Conservation (phyloP, 2,113 vertebrate genomes). For the Haliaeetus leucogaster region DNA sequence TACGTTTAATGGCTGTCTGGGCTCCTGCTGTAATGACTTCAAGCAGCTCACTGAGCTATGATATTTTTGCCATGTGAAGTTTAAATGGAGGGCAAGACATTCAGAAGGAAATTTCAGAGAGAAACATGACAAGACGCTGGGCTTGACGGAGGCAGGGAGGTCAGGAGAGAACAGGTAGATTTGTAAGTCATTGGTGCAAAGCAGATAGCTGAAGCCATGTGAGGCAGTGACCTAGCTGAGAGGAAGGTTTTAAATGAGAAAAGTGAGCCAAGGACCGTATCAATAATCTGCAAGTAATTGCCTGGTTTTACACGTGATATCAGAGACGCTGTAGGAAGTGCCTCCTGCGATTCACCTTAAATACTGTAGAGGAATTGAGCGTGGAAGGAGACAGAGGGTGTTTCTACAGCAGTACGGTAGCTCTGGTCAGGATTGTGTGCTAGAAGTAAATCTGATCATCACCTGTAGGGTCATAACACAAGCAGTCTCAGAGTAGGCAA, state of each 20-base stretch:
- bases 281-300: slow-evolving; percentile 49
- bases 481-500: background rate
- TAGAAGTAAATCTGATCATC: background rate
- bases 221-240: background rate
- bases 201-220: slow-evolving; percentile 33
- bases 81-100: slow-evolving; percentile 47
- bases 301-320: background rate
- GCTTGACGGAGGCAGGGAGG: background rate
- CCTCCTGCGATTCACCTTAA: slow-evolving; percentile 6
- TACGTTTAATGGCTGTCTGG: slow-evolving; percentile 40
- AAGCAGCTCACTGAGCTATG: slow-evolving; percentile 44
- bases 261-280: slow-evolving; percentile 44
- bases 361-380: background rate
- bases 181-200: slow-evolving; percentile 60
- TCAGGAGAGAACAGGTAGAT: slow-evolving; percentile 41
- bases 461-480: background rate
- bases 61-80: slow-evolving; percentile 42
- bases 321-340: background rate
- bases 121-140: background rate
- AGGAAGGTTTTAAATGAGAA: slow-evolving; percentile 42
- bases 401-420: background rate
- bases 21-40: slow-evolving; percentile 36
- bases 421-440: background rate
- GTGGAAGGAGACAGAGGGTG: background rate
- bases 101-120: slow-evolving; percentile 37